Base-by-base conservation (phyloP, 2,888 invertebrate species). In the Ennomos erosarius region DNA sequence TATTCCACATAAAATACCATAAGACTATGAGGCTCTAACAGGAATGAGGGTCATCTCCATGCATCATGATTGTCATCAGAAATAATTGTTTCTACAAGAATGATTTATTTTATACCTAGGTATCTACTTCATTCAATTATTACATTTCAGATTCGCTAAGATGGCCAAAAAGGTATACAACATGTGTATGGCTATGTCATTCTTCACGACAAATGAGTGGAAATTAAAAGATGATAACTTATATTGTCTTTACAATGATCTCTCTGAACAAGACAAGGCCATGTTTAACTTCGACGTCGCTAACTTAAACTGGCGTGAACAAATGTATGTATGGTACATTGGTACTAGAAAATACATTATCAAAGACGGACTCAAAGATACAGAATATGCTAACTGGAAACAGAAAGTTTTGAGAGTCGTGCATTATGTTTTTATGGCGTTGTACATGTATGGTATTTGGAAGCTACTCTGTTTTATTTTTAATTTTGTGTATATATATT, bases 241-340 rank as follows among this genome's bases (percentile, higher is more conserved):
- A 0, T 34, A 33, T 3, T 54, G 42, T 11, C 42, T 69, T n/a
- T 44, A 60, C 45, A 39, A 49, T 8, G 44, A 37, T 9, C 26
- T 70, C 16, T 65, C 68, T 10, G 46, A 68, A 9, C 49, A 59
- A 0, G 73, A 73, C 40, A 62, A 58, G 36, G 26, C 12, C 0
- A 65, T 73, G 0, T 73, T 67, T 26, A 64, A 69, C 47, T 71
- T 65, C 33, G 65, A 73, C 42, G 3, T 70, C 0, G 39, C 38
- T 0, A 13, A n/a, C 6, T 44, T 73, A 0, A 39, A 70, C 33
- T 56, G 62, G 55, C 8, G 6, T 8, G 62, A 68, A 1, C 64
- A 35, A 8, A 4, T 57, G 0, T 2, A 8, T 0, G 36, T 64
- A 1, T 68, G 64, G 65, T 26, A 11, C 2, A 39, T 68, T 2